phyloP scores from a whole-genome alignment of 2,113 vertebrate species.

The Limnothrissa miodon region DNA sequence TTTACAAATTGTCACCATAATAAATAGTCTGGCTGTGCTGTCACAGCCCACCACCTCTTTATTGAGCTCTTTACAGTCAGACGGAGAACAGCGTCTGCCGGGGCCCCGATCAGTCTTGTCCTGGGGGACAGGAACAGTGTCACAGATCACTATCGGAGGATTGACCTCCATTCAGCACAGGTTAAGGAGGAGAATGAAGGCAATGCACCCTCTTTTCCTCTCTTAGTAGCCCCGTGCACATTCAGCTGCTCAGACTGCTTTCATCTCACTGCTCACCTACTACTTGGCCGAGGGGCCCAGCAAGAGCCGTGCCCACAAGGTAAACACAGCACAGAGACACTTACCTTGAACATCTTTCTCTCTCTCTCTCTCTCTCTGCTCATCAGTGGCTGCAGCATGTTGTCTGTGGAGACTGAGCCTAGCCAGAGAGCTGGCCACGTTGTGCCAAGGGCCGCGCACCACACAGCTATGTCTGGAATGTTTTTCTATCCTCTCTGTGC shows the following conservation, averaged over 20 bases:
- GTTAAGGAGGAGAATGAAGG: constrained; percentile 50
- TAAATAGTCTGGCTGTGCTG: constrained; percentile 41
- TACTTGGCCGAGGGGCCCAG: constrained; percentile 43
- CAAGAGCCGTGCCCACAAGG: constrained; percentile 16
- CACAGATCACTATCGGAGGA: constrained; percentile 1
- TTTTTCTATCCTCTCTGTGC: background rate
- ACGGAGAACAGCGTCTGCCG: constrained; percentile 21
- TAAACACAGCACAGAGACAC: background rate
- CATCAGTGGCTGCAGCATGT: constrained; percentile 21
- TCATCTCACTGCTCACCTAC: constrained; percentile 45
- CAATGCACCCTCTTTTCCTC: constrained; percentile 32
- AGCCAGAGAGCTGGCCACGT: background rate
- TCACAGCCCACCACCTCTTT: constrained; percentile 38
- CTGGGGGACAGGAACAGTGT: constrained; percentile 27
- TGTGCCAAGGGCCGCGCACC: background rate
- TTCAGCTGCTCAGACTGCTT: constrained; percentile 46
- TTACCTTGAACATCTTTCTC: constrained; percentile 18
- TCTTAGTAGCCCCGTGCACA: constrained; percentile 19
- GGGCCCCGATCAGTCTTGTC: constrained; percentile 21
- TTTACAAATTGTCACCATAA: constrained; percentile 41
- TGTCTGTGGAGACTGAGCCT: constrained; percentile 22
- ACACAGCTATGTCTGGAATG: constrained; percentile 8
- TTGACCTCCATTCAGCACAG: constrained; percentile 46
- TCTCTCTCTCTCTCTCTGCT: constrained; percentile 15
- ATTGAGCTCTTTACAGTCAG: constrained; percentile 42